Evolutionary conservation across 2,113 vertebrate species (phyloP), one percentile per base, ranked within the genome.

Genomic region (Xiphophorus maculatus): DNA sequence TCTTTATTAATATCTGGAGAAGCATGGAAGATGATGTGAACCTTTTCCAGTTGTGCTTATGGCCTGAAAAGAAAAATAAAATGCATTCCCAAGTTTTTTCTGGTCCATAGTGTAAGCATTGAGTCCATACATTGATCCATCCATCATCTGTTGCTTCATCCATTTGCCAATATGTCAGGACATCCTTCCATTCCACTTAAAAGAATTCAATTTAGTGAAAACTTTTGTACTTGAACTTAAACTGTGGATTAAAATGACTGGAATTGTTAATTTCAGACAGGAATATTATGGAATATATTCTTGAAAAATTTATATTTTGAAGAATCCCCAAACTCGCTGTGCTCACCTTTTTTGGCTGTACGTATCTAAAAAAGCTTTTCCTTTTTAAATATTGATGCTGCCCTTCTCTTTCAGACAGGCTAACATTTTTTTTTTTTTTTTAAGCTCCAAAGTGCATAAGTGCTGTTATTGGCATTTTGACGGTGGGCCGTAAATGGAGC

Each of bases 321-420:
- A 74, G 68, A 74, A 73, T 77, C 71, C 86, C 82, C 74, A 77
- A 58, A 83, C 69, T 76, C 76, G 51, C 60, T 32, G 1, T 63
- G 5, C 60, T 7, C 4, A 25, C 6, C 2, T 51, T 77, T 37
- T 73, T 4, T 2, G 11, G 10, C 25, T 60, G 32, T 1, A 17
- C 73, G 40, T 79, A 66, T 85, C 79, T 80, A 86, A 92, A 92
- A 90, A 89, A 61, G 40, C 76, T 77, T 80, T 80, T 58, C 69
- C 63, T 73, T 54, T 42, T 92, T 86, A 90, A 92, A 91, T 91
- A 92, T 92, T 91, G 75, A 93, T 89, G 81, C 61, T 64, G 81
- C 73, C 79, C 77, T 90, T 87, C 79, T 88, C 81, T 87, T 87
- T 86, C 74, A 81, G 76, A 71, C 33, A 70, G 71, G 58, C 69